Evolutionary conservation across 53 echinoderm and acorn worm genomes (phyloP), one percentile per base, ranked within the genome.

Genomic region (Temnopleurus reevesii): DNA sequence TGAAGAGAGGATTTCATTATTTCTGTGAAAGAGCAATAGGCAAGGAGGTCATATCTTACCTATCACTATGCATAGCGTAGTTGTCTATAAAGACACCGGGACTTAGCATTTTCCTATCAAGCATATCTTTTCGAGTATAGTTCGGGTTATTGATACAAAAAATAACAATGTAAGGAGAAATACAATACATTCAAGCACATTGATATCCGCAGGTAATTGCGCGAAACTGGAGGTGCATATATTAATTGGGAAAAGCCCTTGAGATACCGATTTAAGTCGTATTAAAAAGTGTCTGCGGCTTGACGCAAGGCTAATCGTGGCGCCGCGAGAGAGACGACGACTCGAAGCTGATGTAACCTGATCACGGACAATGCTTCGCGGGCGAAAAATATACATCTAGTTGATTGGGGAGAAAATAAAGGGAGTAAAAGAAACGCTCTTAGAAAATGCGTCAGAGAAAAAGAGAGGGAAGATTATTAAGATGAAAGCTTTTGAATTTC

Each of bases 351-450:
- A 23, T 60, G 85, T 85, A 85, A 85, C 60, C 85, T 85, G 85
- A 85, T 85, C 59, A 59, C 21, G 41, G 49, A 85, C 59, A 44
- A 85, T 59, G 85, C 85, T 44, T 55, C 83, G 83, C 83, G 83
- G 55, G 55, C 53, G 83, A 53, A 83, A 55, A 79, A 79, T 79
- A 79, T 79, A 79, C 79, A 79, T 79, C 79, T 46, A 79, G 25
- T 49, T 79, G 79, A 79, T 79, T 79, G 79, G 46, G 17, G 23
- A 29, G 46, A 29, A 49, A 45, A 71, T 71, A 71, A 36, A 71
- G 21, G 38, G 41, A 38, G 21, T 71, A 71, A 71, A 23, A 71
- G 71, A 71, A 71, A 71, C 41, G 71, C 71, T 71, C 79, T 27
- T 5, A 29, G 46, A 79, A 79, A 71, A 79, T 79, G 79, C 79